Evolutionary conservation across 2,888 invertebrate species (phyloP).

Genomic region (Amphipoea lucens): DNA sequence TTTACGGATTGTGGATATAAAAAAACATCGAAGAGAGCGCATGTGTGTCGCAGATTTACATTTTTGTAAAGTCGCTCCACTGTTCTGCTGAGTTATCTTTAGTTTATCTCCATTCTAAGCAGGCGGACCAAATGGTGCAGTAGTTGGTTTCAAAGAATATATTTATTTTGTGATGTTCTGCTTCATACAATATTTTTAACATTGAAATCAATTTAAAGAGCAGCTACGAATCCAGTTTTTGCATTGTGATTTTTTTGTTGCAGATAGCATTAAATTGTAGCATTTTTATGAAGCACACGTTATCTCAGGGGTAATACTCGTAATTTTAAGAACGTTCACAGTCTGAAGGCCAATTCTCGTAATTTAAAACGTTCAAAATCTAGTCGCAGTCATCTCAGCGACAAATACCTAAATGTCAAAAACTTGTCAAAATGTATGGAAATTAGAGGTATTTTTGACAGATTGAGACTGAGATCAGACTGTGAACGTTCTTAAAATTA

Average conservation of each 20-base stretch:
- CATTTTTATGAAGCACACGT: not conserved
- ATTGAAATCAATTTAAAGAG: not conserved
- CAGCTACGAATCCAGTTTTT: not conserved
- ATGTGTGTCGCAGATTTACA: constrained; percentile 79
- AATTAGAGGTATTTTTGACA: too few species aligned
- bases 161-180: constrained; percentile 22
- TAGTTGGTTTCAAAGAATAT: not conserved
- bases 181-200: not conserved
- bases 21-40: constrained; percentile 74
- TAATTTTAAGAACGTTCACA: not conserved
- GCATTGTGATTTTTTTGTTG: not conserved
- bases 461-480: too few species aligned
- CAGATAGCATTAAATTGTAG: not conserved
- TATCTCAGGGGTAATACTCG: not conserved
- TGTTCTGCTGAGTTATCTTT: constrained; percentile 54
- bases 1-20: constrained; percentile 71
- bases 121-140: constrained; percentile 44
- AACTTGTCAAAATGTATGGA: too few species aligned
- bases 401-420: too few species aligned
- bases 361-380: too few species aligned
- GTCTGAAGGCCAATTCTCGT: not conserved
- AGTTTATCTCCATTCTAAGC: constrained; percentile 60
- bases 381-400: too few species aligned
- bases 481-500: too few species aligned
- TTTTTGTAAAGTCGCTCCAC: constrained; percentile 43